A percentile compares a stretch with the other conserved stretches of the same genome.
These are phyloP conservation scores for Rotaria sp. DNA, from an alignment of 2,888 invertebrate genomes.

Conservation along the genomic window DNA sequence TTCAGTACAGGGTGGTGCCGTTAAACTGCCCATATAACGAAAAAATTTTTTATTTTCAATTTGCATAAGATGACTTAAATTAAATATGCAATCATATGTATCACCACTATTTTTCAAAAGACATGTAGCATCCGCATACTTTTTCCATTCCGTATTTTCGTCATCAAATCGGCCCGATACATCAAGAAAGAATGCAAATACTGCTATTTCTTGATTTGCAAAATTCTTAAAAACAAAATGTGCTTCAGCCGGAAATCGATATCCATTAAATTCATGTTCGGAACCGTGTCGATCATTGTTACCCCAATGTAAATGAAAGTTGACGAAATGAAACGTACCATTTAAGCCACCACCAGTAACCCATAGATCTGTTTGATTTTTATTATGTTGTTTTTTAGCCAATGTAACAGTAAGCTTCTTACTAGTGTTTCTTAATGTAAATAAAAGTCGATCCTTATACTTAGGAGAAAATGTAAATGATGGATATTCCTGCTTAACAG, in stretches of 20 bases:
- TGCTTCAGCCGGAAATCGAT: conserved; percentile 59
- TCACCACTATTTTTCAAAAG: background rate
- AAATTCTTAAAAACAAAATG: background rate
- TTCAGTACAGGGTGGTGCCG: background rate
- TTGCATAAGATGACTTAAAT: background rate
- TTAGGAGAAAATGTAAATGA: too few relatives aligned
- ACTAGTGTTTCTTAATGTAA: too few relatives aligned
- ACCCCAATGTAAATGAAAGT: conserved; percentile 90
- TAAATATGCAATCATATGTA: background rate
- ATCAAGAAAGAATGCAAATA: background rate
- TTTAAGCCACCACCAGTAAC: too few relatives aligned
- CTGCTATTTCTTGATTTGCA: background rate
- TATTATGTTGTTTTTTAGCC: too few relatives aligned
- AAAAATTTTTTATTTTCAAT: background rate
- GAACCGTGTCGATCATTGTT: conserved; percentile 73
- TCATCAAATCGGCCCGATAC: background rate
- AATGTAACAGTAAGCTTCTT: too few relatives aligned
- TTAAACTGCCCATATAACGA: background rate
- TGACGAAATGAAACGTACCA: too few relatives aligned
- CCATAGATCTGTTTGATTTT: too few relatives aligned
- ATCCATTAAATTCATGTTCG: conserved; percentile 86
- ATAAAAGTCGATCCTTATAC: too few relatives aligned
- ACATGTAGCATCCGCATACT: background rate
- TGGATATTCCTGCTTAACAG: too few relatives aligned
- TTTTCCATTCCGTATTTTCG: conserved; percentile 1